phyloP scores from a whole-genome alignment of 2,797 vertebrate species.

The Rhincodon typus region DNA sequence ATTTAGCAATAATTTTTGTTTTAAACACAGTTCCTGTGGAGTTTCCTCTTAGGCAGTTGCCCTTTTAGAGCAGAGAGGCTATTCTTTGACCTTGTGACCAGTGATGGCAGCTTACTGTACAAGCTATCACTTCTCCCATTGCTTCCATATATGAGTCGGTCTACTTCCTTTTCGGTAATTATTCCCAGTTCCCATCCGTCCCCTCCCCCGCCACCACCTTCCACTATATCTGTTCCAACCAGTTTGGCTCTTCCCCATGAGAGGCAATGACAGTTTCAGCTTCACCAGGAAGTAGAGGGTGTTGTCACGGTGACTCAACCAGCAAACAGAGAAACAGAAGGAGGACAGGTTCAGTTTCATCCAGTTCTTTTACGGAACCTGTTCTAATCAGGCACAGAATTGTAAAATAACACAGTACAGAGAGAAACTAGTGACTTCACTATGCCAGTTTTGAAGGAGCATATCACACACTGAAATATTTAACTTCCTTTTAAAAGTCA shows the following conservation, averaged over 20 bases:
- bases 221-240: background rate
- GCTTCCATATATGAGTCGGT: background rate
- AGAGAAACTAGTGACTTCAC: background rate
- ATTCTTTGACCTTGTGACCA: too few relatives aligned
- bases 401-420: background rate
- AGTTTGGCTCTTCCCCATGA: background rate
- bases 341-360: background rate
- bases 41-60: background rate
- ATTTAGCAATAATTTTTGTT: too few relatives aligned
- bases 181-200: background rate
- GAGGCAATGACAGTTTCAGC: background rate
- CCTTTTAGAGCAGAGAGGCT: background rate
- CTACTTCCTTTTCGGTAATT: background rate
- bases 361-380: background rate
- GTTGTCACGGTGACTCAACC: background rate
- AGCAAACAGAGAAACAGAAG: background rate
- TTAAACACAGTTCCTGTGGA: background rate
- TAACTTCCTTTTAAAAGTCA: too few relatives aligned
- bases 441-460: background rate
- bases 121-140: background rate
- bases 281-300: slow-evolving; percentile 3
- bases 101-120: background rate
- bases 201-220: background rate
- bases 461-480: too few relatives aligned
- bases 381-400: background rate